Percentiles rank a stretch among this genome's conserved stretches.
These are phyloP conservation scores for Drosophila infuscata DNA, from an alignment of 2,888 invertebrate species.

Conservation along the genomic window DNA sequence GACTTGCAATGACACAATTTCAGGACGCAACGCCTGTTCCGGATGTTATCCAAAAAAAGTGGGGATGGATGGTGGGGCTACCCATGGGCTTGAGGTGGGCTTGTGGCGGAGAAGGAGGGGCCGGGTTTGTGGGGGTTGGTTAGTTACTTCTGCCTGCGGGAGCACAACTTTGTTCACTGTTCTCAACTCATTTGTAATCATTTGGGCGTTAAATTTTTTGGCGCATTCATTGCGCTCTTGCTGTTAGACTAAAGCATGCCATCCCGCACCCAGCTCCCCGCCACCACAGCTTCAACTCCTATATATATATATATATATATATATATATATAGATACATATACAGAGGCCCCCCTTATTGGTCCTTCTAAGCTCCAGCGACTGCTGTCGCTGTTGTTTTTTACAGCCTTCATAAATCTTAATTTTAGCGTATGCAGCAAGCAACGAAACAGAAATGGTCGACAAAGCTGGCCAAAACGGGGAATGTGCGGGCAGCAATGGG, in stretches of 20 bases:
- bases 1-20: slow-evolving; percentile 65
- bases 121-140: not conserved
- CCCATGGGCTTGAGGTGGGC: no score
- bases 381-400: slow-evolving; percentile 77
- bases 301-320: not conserved
- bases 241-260: slow-evolving; percentile 21
- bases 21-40: slow-evolving; percentile 39
- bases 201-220: slow-evolving; percentile 79
- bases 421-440: slow-evolving; percentile 77
- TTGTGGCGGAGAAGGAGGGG: no score
- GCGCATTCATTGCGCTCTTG: slow-evolving; percentile 69
- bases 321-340: not conserved
- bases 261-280: not conserved
- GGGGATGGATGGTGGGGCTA: not conserved
- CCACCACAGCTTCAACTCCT: not conserved
- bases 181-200: slow-evolving; percentile 78
- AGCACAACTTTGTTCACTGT: slow-evolving; percentile 54
- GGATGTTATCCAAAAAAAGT: not conserved
- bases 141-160: slow-evolving; percentile 14
- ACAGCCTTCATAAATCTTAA: slow-evolving; percentile 81
- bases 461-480: slow-evolving; percentile 43
- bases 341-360: not conserved
- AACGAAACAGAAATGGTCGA: slow-evolving; percentile 58
- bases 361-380: not conserved
- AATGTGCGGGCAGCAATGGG: not conserved